Base-by-base conservation (phyloP, 2,888 invertebrate species). In the Tipula lateralis region DNA sequence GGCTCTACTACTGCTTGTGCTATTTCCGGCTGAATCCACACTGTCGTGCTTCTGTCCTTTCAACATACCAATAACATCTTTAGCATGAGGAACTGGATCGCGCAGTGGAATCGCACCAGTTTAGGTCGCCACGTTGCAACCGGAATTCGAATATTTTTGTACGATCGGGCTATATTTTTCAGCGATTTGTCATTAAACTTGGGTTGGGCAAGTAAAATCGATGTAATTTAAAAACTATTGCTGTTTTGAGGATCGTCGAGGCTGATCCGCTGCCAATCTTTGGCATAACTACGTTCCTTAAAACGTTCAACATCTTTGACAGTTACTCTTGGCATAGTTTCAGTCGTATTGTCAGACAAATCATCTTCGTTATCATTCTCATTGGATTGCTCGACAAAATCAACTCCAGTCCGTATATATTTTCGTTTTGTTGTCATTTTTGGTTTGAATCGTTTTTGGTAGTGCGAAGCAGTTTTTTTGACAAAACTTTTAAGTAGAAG, bases 41-140 rank as follows among this genome's bases (percentile, higher is more conserved):
- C 66, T 66, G 85, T 92, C 89, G 85, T 93, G 92, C 88, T 93
- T 93, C 84, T 93, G 93, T 84, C 92, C 91, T 88, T 96, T 96
- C 84, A 97, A 91, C 95, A 97, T 96, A 0, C 97, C 97, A 93
- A 98, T 97, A 12, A 97, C 96, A 84, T 98, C 95, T 90, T 98
- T 97, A 85, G 93, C 92, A 85, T 92, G 92, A 0, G 93, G 91
- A n/a, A 96, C 91, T 2, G 92, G 91, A 0, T 93, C 93, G 86
- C 93, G 92, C 87, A 89, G 88, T 32, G 90, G 86, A 39, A 99
- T 90, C 0, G 98, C 97, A 88, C 95, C 95, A 7, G 88, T 95
- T 0, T 95, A 90, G 98, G 98, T 36, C 96, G 92, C 99, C 99
- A 99, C 0, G 97, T 97, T 85, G 97, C 93, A 9, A 95, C 94